phyloP scores from a whole-genome alignment of 1,140 invertebrate species.

The Globodera ellingtonae region DNA sequence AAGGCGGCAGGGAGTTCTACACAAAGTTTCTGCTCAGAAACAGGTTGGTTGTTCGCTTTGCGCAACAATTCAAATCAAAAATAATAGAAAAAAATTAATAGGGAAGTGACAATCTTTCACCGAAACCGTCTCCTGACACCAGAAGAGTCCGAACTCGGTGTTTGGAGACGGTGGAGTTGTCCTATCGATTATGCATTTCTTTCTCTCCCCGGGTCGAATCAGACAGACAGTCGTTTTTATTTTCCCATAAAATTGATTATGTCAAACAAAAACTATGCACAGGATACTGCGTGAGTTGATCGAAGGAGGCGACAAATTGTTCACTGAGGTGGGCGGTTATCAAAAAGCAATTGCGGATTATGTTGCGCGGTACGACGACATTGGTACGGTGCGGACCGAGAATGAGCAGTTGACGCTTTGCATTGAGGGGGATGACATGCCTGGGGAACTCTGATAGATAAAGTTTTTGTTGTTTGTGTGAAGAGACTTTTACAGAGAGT shows the following conservation, averaged over 20 bases:
- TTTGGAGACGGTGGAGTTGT: no score
- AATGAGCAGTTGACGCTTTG: slow-evolving; percentile 20
- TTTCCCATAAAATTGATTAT: background rate
- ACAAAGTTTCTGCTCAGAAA: slow-evolving; percentile 24
- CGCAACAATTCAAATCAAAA: background rate
- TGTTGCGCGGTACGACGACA: slow-evolving; percentile 22
- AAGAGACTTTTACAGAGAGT: no score
- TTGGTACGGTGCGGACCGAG: slow-evolving; percentile 22
- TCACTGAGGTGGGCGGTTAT: slow-evolving; percentile 16
- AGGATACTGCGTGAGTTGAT: slow-evolving; percentile 29
- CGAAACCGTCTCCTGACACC: no score
- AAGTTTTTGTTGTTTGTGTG: no score
- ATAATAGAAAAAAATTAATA: background rate
- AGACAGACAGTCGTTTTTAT: background rate
- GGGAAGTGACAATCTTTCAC: no score
- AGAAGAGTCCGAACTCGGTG: no score
- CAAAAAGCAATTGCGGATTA: slow-evolving; percentile 19
- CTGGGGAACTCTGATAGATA: background rate
- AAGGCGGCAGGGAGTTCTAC: slow-evolving; percentile 30
- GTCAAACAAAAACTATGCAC: background rate
- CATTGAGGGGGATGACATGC: slow-evolving; percentile 27
- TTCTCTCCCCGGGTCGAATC: no score
- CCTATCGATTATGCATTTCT: no score
- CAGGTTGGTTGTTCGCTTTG: slow-evolving; percentile 19
- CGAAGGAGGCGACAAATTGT: slow-evolving; percentile 21